Evolutionary conservation across 1,140 invertebrate genomes (phyloP), one percentile per base, ranked within the genome.

Genomic region (Prorops nasuta): DNA sequence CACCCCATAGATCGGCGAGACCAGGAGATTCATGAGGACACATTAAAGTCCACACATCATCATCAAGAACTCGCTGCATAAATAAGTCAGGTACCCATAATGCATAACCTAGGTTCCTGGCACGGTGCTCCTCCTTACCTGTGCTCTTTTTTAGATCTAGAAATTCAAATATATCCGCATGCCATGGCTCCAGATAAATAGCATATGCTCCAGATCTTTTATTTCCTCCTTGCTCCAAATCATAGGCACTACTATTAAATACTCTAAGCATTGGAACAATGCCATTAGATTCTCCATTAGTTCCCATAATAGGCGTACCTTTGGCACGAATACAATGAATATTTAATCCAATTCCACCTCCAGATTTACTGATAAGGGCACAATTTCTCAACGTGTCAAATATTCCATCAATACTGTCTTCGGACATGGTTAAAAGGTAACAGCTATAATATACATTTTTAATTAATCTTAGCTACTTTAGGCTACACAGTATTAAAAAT

Each of bases 121-220:
- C 96, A 28, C 24, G 24, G 20, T 88, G 77, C 76, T 98, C 94
- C 73, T 98, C 96, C 66, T 92, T 92, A 3, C 80, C 75, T 28
- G 24, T 28, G 24, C 10, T 28, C 66, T 96, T 98, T 57, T 89
- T 92, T 22, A 98, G 77, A 69, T 97, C 91, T 35, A 98, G 74
- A 77, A 98, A 98, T 48, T 96, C 93, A 74, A 97, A 96, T 40
- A 99, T 83, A 76, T 99, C 96, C 0, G 94, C 87, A 79, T 99
- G 98, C 98, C 98, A 99, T 2, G 98, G 97, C 74, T 99, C 98
- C 16, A 99, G 66, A 68, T 99, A 99, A 49, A 99, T 89, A n/a
- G 97, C 95, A 82, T 98, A 98, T n/a, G 96, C 95, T 22, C 96
- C 96, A n/a, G 96, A 95, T 56, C 96, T 79, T 77, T 98, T 98